Base-by-base conservation (phyloP, 2,888 invertebrate genomes). In the Allacma fusca region DNA sequence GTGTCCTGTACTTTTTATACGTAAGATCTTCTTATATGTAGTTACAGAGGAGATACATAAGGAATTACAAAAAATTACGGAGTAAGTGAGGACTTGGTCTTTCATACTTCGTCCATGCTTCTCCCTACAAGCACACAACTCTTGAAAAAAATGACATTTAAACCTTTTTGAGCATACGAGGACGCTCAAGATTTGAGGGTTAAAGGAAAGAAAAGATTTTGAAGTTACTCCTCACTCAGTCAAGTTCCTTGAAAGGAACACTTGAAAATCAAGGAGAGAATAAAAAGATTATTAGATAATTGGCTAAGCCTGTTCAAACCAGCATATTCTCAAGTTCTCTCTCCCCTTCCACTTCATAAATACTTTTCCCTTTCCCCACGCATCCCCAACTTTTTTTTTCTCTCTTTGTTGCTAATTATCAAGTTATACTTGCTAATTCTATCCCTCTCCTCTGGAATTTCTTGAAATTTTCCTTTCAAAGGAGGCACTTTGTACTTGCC, bases 221-320 rank as follows among this genome's bases (percentile, higher is more conserved):
- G 2, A 50, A n/a, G 50, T 50, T 50, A n/a, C 16, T 4, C 5
- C 9, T 34, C 34, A 50, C 7, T 9, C 40, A 50, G n/a, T 50
- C 2, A 40, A 40, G 50, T 19, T 50, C 16, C 50, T 50, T 4
- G 1, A 5, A n/a, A n/a, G 50, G 50, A 19, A 16, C 50, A 50
- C 50, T 50, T 50, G 50, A 50, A 50, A 50, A 50, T 50, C 19
- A 16, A 50, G 50, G 50, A 50, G 50, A 50, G 50, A 50, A 50
- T 50, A 50, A 50, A 50, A n/a, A 50, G 50, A 50, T 50, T 50
- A 50, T 50, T 50, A 50, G 50, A 50, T 50, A 50, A 50, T 50
- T 50, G 50, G 50, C 50, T 50, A 50, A 50, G 50, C n/a, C 4
- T 12, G 16, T 50, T n/a, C n/a, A 50, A 50, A 50, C 50, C 50